These are phyloP conservation scores for Gastrophryne carolinensis DNA, from an alignment of 2,797 vertebrate species.

Conservation along the genomic window DNA sequence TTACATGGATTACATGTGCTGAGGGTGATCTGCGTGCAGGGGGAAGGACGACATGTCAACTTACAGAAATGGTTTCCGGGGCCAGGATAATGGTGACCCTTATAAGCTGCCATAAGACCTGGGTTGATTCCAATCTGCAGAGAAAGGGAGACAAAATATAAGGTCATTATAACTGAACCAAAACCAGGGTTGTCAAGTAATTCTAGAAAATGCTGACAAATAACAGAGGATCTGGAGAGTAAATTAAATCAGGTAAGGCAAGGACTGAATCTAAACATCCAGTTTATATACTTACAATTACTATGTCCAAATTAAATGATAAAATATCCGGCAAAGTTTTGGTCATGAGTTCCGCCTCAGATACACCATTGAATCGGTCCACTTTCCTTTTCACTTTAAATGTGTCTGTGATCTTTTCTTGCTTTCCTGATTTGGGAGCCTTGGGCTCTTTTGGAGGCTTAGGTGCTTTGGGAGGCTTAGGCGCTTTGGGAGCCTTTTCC, in stretches of 20 bases:
- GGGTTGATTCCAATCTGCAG: conserved; percentile 95
- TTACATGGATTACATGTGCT: too few species aligned
- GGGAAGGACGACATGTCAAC: too few species aligned
- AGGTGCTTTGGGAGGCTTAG: too few species aligned
- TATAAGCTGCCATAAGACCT: conserved; percentile 95
- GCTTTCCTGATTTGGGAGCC: conserved; percentile 75
- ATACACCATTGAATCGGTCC: conserved; percentile 94
- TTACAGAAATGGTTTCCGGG: conserved; percentile 98
- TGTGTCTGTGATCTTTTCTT: conserved; percentile 93
- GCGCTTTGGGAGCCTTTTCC: too few species aligned
- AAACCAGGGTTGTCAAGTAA: too few species aligned
- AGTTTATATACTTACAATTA: conserved; percentile 87
- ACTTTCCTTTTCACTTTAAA: conserved; percentile 97
- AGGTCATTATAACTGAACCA: background rate
- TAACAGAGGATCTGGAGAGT: too few species aligned
- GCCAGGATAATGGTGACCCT: conserved; percentile 95
- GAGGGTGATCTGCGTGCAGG: too few species aligned
- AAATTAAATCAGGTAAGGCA: too few species aligned
- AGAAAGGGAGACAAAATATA: conserved; percentile 13
- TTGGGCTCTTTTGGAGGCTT: conserved; percentile 66
- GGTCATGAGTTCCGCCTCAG: conserved; percentile 93
- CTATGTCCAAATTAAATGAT: conserved; percentile 92
- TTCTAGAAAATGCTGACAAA: too few species aligned
- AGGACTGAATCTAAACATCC: too few species aligned
- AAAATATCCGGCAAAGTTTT: conserved; percentile 96